Conservation (phyloP, 2,113 vertebrate species). For the Microcebus murinus region DNA sequence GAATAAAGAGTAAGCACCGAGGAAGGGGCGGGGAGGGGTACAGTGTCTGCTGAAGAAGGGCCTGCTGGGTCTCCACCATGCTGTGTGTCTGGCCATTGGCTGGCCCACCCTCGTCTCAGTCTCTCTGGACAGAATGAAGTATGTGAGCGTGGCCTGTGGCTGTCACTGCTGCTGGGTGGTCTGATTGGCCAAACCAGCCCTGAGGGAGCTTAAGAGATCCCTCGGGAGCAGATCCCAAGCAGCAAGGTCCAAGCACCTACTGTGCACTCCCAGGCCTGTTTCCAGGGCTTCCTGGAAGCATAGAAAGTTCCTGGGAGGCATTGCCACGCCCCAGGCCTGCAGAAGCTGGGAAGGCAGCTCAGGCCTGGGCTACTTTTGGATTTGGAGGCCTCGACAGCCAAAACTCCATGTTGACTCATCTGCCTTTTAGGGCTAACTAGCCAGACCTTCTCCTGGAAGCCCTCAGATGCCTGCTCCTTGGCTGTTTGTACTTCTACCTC, state of each 20-base stretch:
- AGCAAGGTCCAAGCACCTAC: background rate
- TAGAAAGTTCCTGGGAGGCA: background rate
- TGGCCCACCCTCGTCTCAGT: background rate
- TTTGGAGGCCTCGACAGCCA: background rate
- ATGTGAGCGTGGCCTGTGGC: background rate
- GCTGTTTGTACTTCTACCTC: background rate
- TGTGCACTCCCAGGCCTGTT: no score
- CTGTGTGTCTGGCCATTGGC: background rate
- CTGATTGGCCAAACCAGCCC: background rate
- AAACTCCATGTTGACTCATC: background rate
- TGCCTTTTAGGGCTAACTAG: background rate
- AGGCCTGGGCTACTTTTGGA: background rate
- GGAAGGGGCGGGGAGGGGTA: background rate
- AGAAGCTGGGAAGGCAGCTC: background rate
- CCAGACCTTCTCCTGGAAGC: background rate
- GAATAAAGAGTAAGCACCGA: background rate
- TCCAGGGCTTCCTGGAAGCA: background rate
- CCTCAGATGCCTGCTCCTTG: background rate
- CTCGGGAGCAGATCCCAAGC: background rate
- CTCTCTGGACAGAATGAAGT: background rate
- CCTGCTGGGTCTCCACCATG: fast-evolving
- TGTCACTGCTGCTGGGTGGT: background rate
- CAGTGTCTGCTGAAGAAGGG: fast-evolving
- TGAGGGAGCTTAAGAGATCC: background rate
- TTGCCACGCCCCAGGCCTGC: background rate